Conservation (phyloP, 2,797 vertebrate genomes). For the Sciurus vulgaris region DNA sequence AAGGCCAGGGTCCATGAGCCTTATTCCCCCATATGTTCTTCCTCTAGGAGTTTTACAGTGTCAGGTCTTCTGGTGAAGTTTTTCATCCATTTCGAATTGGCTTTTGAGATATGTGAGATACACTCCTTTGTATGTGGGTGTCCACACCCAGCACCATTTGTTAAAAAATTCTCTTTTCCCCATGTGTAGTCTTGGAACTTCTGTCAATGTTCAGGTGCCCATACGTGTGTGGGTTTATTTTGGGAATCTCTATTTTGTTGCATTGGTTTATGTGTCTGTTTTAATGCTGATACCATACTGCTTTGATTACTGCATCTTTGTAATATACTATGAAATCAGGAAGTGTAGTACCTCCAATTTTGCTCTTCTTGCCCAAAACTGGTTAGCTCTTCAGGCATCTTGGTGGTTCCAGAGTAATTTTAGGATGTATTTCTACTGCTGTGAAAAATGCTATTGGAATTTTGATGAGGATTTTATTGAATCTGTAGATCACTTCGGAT, state of each 20-base stretch:
- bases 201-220: not conserved
- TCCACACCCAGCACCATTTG: not conserved
- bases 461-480: not conserved
- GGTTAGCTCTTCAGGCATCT: not conserved
- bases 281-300: not conserved
- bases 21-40: not conserved
- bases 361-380: not conserved
- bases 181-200: not conserved
- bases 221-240: not conserved
- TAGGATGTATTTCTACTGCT: not conserved
- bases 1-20: not conserved
- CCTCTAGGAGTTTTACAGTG: not conserved
- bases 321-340: not conserved
- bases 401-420: not conserved
- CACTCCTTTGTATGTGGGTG: not conserved
- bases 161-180: not conserved
- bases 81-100: not conserved
- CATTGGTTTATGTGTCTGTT: not conserved
- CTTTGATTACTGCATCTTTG: not conserved
- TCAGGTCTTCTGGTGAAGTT: not conserved
- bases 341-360: rapidly evolving
- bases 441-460: not conserved
- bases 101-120: not conserved
- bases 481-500: not conserved
- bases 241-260: not conserved